Evolutionary conservation across 2,888 invertebrate genomes (phyloP).

Genomic region (Amblyjoppa proteus): DNA sequence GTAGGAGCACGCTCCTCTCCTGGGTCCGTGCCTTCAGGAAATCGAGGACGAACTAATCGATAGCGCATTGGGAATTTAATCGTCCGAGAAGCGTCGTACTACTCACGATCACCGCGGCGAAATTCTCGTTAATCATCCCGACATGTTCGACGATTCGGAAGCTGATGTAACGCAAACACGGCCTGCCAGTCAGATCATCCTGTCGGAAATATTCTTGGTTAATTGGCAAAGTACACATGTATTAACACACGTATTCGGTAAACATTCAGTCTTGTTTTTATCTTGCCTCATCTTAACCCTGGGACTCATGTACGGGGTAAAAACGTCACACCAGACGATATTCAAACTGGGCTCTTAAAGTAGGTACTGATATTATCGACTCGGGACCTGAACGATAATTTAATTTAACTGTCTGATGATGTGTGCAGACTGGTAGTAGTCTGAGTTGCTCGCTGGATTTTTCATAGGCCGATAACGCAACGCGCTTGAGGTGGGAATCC

Average conservation of each 20-base stretch:
- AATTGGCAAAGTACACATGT: not conserved
- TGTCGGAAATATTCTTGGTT: not conserved
- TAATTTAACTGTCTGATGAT: too few species aligned
- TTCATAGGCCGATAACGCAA: too few species aligned
- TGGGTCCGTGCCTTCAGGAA: slow-evolving; percentile 50
- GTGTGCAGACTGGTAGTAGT: too few species aligned
- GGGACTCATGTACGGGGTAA: too few species aligned
- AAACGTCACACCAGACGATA: too few species aligned
- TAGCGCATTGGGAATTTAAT: slow-evolving; percentile 64
- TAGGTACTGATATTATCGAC: too few species aligned
- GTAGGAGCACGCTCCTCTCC: not conserved
- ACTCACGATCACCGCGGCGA: slow-evolving; percentile 17
- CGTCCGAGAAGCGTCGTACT: slow-evolving; percentile 53
- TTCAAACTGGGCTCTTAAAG: too few species aligned
- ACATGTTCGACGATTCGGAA: slow-evolving; percentile 16
- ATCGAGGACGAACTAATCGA: slow-evolving; percentile 60
- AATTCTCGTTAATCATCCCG: slow-evolving; percentile 23
- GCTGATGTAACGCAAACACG: not conserved
- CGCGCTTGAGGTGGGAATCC: too few species aligned
- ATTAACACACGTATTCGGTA: too few species aligned
- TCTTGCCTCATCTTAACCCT: not conserved
- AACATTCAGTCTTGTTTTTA: not conserved
- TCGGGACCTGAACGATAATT: too few species aligned
- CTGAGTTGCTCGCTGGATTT: too few species aligned
- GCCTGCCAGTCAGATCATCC: not conserved